These are phyloP conservation scores for Turritopsis dohrnii DNA, from an alignment of 30 jellyfish, hydroid and myxozoan genomes.

Conservation along the genomic window DNA sequence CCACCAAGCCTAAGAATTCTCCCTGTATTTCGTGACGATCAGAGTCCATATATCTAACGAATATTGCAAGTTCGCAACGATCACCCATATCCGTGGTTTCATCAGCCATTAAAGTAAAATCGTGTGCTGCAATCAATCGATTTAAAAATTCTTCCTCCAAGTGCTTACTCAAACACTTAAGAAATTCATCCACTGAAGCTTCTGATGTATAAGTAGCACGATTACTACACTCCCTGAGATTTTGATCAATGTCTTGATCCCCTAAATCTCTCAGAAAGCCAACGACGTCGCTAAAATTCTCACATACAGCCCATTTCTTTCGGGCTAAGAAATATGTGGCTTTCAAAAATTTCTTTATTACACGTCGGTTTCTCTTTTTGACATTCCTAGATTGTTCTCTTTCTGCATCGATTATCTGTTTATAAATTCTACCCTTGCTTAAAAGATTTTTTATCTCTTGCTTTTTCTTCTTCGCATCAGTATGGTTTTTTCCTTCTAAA, in stretches of 20 bases:
- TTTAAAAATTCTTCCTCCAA: neutral
- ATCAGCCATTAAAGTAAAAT: too few relatives aligned
- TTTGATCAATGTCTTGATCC: too few relatives aligned
- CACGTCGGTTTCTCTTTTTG: too few relatives aligned
- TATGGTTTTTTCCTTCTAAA: too few relatives aligned
- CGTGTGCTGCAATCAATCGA: neutral
- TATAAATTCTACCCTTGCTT: too few relatives aligned
- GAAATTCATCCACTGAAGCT: neutral
- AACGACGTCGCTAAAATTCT: neutral
- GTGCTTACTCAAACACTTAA: neutral
- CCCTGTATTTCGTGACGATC: neutral
- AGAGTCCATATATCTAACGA: neutral
- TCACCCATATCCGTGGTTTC: constrained; percentile 11
- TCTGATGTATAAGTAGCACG: neutral
- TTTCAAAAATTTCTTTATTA: too few relatives aligned
- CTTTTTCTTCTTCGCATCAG: too few relatives aligned
- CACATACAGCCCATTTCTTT: too few relatives aligned
- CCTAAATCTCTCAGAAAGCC: neutral
- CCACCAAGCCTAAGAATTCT: constrained; percentile 5
- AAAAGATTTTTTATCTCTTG: too few relatives aligned
- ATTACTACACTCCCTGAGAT: constrained; percentile 7
- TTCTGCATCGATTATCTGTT: too few relatives aligned
- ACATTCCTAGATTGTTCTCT: neutral
- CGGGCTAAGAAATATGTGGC: too few relatives aligned
- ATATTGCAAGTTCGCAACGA: neutral